Base-by-base conservation (phyloP, 1,140 invertebrate genomes). In the Euborellia annulipes region DNA sequence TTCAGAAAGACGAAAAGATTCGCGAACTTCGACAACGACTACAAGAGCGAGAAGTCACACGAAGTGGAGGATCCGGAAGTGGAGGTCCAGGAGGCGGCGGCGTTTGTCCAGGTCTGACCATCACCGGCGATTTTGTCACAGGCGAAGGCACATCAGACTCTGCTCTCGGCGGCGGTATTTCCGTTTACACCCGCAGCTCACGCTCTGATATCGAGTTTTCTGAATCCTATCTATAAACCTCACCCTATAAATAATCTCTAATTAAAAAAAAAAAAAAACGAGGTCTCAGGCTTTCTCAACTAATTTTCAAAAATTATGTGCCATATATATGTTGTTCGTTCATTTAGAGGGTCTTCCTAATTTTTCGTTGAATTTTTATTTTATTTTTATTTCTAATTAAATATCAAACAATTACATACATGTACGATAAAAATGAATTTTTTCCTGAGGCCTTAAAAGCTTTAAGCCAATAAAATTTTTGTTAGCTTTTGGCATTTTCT, bases 1-100 rank as follows among this genome's bases (percentile, higher is more conserved):
- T 65, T 13, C 66, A 91, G 85, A 90, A 91, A 70, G 86, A 91
- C 64, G 86, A 90, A 54, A 84, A 83, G 55, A 87, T 92, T 36
- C 76, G 78, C 32, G 64, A 78, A 38, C 63, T 90, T 49, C 81
- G 85, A 54, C 75, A 83, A 55, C 78, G 81, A 47, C 62, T 92
- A 21, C 75, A 78, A 9, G 84, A 89, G 54, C 71, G 78, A 20
- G 83, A 86, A 49, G 69, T 72, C 2, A 22, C 57, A 8, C 63
- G 64, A 36, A 61, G 62, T 4, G 58, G 54, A 4, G 54, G 50
- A 4, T 36, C 11, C 23, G 23, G 23, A 27, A 4, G 4, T 6
- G 46, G 30, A 9, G 43, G 46, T 9, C 52, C 54, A 44, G 52
- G 56, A 40, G 23, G 23, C 23, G 23, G 23, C 45, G 52, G 50